Conservation (phyloP, 2,888 invertebrate genomes). For the Perdita meconis region DNA sequence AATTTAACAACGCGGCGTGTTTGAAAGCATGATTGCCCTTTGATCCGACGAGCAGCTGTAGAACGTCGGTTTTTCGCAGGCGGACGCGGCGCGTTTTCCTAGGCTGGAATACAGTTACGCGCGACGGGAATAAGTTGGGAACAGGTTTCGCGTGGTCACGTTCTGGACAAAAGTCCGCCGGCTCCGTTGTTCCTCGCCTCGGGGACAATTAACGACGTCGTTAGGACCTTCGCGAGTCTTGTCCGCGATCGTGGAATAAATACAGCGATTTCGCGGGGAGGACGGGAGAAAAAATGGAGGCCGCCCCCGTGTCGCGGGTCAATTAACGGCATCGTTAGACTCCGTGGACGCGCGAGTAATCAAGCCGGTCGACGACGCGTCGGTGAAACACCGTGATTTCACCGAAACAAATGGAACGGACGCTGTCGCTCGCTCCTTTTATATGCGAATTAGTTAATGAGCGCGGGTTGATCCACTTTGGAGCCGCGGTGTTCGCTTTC, state of each 20-base stretch:
- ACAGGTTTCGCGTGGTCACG: conserved; percentile 53
- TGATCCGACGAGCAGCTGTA: conserved; percentile 9
- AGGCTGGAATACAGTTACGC: conserved; percentile 56
- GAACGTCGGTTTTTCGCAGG: neutral
- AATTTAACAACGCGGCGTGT: conserved; percentile 2
- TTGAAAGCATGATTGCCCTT: conserved; percentile 3
- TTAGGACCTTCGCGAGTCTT: conserved; percentile 37
- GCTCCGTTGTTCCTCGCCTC: conserved; percentile 38
- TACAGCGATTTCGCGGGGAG: conserved; percentile 36
- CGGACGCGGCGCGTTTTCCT: too few relatives aligned
- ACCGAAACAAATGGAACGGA: conserved; percentile 45
- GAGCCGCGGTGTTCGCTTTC: conserved; percentile 26
- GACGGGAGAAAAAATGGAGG: conserved; percentile 2
- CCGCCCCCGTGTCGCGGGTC: conserved; percentile 40
- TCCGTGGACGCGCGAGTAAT: conserved; percentile 39
- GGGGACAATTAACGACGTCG: conserved; percentile 64
- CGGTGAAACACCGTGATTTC: too few relatives aligned
- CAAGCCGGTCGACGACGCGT: neutral
- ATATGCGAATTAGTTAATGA: conserved; percentile 40
- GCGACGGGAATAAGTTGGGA: conserved; percentile 1
- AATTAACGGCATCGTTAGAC: conserved; percentile 67
- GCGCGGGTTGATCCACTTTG: conserved; percentile 2
- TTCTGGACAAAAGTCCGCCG: conserved; percentile 38
- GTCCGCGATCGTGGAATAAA: conserved; percentile 47
- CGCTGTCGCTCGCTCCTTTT: conserved; percentile 6